A percentile compares a stretch with the other conserved stretches of the same genome.
Evolutionary conservation across 2,113 vertebrate genomes (phyloP).

Genomic region (Gallinago paraguaiae): DNA sequence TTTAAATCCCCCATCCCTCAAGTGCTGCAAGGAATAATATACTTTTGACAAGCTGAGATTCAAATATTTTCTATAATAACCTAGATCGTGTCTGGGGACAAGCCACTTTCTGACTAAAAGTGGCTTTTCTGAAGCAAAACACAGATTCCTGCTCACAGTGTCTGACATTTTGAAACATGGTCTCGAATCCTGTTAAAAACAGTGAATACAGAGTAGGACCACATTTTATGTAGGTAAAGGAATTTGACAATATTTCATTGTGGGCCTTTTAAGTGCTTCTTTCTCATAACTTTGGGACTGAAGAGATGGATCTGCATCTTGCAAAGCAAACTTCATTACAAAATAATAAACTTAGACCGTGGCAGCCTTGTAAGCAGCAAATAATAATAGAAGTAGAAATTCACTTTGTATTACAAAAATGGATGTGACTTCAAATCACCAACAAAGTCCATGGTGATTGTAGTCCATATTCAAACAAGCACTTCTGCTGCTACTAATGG

Average conservation of each 20-base stretch:
- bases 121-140: neutral
- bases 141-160: neutral
- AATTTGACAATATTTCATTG: neutral
- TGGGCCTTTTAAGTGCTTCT: neutral
- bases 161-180: neutral
- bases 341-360: neutral
- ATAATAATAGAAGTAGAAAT: neutral
- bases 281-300: neutral
- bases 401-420: neutral
- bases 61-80: neutral
- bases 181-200: neutral
- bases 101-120: neutral
- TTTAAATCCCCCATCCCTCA: neutral
- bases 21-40: neutral
- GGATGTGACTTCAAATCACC: neutral
- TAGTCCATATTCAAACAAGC: neutral
- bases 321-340: neutral
- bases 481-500: neutral
- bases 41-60: neutral
- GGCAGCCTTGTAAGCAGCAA: neutral
- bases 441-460: neutral
- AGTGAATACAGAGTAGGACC: neutral
- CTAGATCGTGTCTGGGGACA: neutral
- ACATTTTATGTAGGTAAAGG: rapidly evolving
- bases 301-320: neutral